These are phyloP conservation scores for Lampris megalopsis DNA, from an alignment of 2,113 vertebrate species.

Conservation along the genomic window DNA sequence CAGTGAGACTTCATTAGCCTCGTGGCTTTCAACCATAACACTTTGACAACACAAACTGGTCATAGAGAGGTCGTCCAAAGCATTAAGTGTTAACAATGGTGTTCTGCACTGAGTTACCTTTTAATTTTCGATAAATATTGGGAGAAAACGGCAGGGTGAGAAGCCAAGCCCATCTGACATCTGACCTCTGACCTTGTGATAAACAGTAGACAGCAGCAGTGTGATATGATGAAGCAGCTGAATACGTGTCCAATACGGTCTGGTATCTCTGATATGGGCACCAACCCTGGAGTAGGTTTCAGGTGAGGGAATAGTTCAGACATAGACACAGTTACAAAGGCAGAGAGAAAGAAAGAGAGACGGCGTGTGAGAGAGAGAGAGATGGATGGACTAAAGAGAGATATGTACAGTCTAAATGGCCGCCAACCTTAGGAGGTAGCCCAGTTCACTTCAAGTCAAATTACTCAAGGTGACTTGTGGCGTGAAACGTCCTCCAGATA, in stretches of 20 bases:
- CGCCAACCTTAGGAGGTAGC: slow-evolving; percentile 48
- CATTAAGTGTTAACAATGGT: background rate
- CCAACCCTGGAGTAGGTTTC: background rate
- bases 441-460: slow-evolving; percentile 60
- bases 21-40: slow-evolving; percentile 18
- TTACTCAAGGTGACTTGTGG: slow-evolving; percentile 67
- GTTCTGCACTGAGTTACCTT: background rate
- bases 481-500: slow-evolving; percentile 35
- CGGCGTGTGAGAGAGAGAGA: slow-evolving; percentile 3
- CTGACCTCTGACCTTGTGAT: background rate
- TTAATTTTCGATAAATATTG: background rate
- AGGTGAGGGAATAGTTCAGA: background rate
- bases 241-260: background rate
- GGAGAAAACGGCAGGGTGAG: background rate
- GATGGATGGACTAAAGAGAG: background rate
- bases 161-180: background rate
- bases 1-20: slow-evolving; percentile 34
- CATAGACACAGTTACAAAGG: background rate
- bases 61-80: slow-evolving; percentile 34
- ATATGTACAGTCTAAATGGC: slow-evolving; percentile 36
- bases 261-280: background rate
- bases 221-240: no score
- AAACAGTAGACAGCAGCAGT: no score
- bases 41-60: slow-evolving; percentile 27
- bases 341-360: no score